Percentiles rank a stretch among this genome's conserved stretches.
Conservation (phyloP, 2,113 vertebrate genomes). For the Esox niger region DNA sequence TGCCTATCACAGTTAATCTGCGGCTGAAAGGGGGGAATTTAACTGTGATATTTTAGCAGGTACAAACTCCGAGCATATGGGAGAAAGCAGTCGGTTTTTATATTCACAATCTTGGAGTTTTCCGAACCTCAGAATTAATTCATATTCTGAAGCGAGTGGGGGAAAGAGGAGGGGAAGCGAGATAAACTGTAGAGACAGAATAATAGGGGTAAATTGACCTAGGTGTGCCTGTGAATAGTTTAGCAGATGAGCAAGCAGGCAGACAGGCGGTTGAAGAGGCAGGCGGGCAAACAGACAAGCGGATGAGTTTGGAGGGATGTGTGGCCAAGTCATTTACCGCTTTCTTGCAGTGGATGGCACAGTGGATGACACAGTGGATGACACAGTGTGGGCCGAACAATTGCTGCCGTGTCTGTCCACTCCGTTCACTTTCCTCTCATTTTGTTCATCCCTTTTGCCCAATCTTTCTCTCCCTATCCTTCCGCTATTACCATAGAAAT, state of each 20-base stretch:
- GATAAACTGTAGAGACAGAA: not conserved
- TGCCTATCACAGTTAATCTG: too few relatives aligned
- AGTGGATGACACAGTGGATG: too few relatives aligned
- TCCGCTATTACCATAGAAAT: conserved; percentile 5
- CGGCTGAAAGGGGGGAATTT: too few relatives aligned
- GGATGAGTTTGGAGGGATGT: not conserved
- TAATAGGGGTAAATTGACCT: not conserved
- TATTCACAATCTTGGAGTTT: too few relatives aligned
- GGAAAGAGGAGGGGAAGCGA: not conserved
- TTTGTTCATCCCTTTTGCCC: not conserved
- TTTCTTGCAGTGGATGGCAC: not conserved
- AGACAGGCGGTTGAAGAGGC: not conserved
- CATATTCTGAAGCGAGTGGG: not conserved
- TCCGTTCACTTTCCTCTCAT: not conserved
- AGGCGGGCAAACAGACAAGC: not conserved
- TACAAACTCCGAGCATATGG: too few relatives aligned
- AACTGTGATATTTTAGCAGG: too few relatives aligned
- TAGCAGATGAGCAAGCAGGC: not conserved
- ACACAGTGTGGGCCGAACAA: not conserved
- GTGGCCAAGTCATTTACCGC: not conserved
- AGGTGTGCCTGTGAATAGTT: not conserved
- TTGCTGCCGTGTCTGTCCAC: not conserved
- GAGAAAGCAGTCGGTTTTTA: too few relatives aligned
- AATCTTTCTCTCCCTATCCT: not conserved
- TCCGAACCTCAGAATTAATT: too few relatives aligned